Conservation (phyloP, 2,888 invertebrate genomes). For the Entomobrya proxima region DNA sequence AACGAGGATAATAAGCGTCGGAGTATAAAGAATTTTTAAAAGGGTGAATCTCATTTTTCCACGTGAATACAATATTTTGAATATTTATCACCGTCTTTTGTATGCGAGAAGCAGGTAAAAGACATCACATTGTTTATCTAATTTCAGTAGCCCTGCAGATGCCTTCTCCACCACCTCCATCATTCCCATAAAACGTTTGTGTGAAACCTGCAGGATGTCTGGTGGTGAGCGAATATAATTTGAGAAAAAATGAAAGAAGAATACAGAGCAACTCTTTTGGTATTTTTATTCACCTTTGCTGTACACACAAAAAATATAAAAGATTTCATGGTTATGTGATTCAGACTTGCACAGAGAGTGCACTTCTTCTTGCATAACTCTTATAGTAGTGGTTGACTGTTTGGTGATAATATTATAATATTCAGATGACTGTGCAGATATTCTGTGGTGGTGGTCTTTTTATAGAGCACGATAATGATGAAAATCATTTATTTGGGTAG, state of each 20-base stretch:
- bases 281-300: conserved; percentile 55
- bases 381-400: not conserved
- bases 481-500: not conserved
- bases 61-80: conserved; percentile 63
- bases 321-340: conserved; percentile 59
- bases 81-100: conserved; percentile 48
- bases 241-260: not conserved
- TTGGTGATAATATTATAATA: conserved; percentile 27
- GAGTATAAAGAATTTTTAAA: not conserved
- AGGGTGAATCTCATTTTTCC: conserved; percentile 55
- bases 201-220: conserved; percentile 22
- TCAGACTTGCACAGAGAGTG: conserved; percentile 36
- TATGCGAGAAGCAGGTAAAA: not conserved
- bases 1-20: not conserved
- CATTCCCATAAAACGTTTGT: not conserved
- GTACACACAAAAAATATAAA: conserved; percentile 30
- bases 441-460: conserved; percentile 42
- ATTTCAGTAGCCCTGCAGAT: conserved; percentile 33
- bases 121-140: conserved; percentile 15
- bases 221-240: conserved; percentile 13
- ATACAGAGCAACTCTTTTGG: not conserved
- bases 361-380: conserved; percentile 47
- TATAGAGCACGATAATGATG: not conserved
- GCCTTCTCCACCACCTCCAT: not conserved
- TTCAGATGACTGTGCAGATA: conserved; percentile 61